A percentile compares a stretch with the other conserved stretches of the same genome.
phyloP scores from a whole-genome alignment of 1,140 invertebrate genomes.

The Calliopsis andreniformis region DNA sequence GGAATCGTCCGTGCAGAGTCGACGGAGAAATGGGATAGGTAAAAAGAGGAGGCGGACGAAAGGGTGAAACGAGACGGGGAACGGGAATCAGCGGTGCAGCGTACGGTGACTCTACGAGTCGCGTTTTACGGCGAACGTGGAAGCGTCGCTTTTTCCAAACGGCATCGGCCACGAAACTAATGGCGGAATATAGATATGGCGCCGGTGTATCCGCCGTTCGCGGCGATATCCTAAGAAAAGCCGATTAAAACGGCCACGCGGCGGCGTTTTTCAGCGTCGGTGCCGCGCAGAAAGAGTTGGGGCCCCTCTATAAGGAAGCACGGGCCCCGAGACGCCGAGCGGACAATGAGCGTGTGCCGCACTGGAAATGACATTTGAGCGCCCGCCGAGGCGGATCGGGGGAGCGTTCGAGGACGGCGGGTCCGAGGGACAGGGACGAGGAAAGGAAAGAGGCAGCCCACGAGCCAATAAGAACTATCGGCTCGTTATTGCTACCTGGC shows the following conservation, averaged over 20 bases:
- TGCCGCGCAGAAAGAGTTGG: slow-evolving; percentile 45
- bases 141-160: slow-evolving; percentile 46
- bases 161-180: slow-evolving; percentile 61
- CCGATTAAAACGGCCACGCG: slow-evolving; percentile 64
- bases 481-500: slow-evolving; percentile 69
- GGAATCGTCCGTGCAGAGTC: not conserved
- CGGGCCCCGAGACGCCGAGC: slow-evolving; percentile 32
- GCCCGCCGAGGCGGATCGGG: slow-evolving; percentile 32
- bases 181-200: slow-evolving; percentile 69
- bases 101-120: slow-evolving; percentile 1
- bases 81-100: not conserved
- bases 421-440: not conserved
- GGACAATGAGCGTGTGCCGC: slow-evolving; percentile 71
- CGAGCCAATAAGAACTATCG: slow-evolving; percentile 55
- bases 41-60: not conserved
- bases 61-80: not conserved
- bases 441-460: not conserved
- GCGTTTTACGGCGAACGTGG: slow-evolving; percentile 49
- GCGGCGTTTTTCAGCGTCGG: slow-evolving; percentile 68
- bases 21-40: not conserved
- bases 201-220: slow-evolving; percentile 31
- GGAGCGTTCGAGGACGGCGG: slow-evolving; percentile 12
- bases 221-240: slow-evolving; percentile 59
- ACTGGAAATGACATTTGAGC: slow-evolving; percentile 71
- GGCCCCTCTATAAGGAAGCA: slow-evolving; percentile 65